Conservation (phyloP, 1,140 invertebrate genomes). For the Ceratina australensis region DNA sequence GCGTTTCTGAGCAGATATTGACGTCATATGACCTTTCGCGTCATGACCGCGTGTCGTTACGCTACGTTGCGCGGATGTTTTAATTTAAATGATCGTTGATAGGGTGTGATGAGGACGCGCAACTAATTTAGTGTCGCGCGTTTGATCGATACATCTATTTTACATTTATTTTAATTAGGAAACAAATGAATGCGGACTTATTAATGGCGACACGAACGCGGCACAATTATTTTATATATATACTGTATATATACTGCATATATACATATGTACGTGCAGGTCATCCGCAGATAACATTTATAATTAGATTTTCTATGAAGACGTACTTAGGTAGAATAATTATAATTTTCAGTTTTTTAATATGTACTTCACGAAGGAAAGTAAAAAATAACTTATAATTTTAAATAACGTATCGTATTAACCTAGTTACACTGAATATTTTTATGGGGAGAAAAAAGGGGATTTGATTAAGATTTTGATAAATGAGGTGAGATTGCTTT, state of each 20-base stretch:
- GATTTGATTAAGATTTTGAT: neutral
- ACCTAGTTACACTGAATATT: slow-evolving; percentile 13
- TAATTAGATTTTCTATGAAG: too few species aligned
- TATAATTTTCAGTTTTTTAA: too few species aligned
- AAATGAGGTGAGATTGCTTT: slow-evolving; percentile 40
- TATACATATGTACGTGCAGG: too few species aligned
- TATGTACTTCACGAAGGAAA: too few species aligned
- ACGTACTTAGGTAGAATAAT: too few species aligned
- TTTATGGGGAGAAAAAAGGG: neutral
- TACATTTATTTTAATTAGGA: too few species aligned
- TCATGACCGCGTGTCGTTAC: neutral
- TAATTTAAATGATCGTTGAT: slow-evolving; percentile 16
- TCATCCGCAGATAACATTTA: too few species aligned
- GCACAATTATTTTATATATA: too few species aligned
- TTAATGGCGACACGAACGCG: too few species aligned
- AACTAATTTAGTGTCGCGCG: slow-evolving; percentile 8
- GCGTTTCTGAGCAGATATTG: slow-evolving; percentile 26
- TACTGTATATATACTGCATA: too few species aligned
- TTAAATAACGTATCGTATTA: neutral
- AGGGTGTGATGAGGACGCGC: neutral
- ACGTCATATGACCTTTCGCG: slow-evolving; percentile 42
- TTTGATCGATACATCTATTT: neutral
- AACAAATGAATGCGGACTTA: too few species aligned
- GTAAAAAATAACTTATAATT: too few species aligned
- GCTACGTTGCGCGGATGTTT: neutral